phyloP scores from a whole-genome alignment of 2,113 vertebrate genomes.

The Tachycineta bicolor region DNA sequence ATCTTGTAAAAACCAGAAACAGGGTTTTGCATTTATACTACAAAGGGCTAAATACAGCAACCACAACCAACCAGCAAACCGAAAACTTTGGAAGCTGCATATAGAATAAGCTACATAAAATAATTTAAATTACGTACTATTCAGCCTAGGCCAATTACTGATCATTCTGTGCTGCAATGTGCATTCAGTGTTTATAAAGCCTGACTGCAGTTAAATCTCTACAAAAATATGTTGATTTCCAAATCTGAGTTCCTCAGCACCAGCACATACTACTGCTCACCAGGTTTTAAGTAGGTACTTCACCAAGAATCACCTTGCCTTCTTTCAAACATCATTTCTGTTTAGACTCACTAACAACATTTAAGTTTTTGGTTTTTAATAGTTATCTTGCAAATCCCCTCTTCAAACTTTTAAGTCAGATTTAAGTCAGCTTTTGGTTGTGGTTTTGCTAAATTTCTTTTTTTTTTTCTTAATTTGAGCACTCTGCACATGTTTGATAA shows the following conservation, averaged over 20 bases:
- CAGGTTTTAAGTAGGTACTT: neutral
- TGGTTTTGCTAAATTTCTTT: neutral
- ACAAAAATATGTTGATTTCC: neutral
- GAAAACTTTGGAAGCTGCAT: neutral
- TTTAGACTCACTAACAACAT: neutral
- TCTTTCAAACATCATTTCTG: neutral
- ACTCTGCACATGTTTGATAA: fast-evolving
- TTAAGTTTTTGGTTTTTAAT: neutral
- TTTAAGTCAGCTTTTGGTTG: neutral
- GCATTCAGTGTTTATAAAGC: neutral
- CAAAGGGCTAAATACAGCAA: neutral
- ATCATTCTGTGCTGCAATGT: neutral
- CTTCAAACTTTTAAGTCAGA: neutral
- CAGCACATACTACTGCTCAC: neutral
- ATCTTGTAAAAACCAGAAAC: neutral
- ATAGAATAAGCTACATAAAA: neutral
- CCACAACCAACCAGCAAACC: neutral
- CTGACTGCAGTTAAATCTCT: neutral
- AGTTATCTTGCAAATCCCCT: neutral
- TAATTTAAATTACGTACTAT: neutral
- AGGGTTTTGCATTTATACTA: neutral
- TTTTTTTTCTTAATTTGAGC: neutral
- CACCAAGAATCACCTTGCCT: neutral
- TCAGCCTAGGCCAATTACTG: neutral
- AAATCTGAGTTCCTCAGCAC: neutral